Percentiles rank a stretch among this genome's conserved stretches.
Conservation (phyloP, 2,113 vertebrate genomes). For the Crotalus helleri region DNA sequence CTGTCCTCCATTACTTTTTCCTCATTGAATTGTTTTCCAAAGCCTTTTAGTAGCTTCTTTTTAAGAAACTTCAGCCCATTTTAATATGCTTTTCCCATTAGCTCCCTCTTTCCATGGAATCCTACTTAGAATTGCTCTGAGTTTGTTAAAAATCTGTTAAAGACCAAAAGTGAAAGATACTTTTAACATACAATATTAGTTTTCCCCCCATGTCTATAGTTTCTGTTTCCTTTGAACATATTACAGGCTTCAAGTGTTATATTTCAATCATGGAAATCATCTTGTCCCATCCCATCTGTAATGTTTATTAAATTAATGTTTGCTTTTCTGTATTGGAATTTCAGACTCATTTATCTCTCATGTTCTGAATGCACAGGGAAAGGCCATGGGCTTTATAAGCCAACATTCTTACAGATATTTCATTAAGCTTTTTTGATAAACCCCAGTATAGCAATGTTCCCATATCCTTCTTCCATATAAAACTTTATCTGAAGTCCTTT, state of each 20-base stretch:
- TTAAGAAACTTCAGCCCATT: not conserved
- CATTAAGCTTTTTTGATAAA: not conserved
- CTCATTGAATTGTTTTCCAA: not conserved
- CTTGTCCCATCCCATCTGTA: not conserved
- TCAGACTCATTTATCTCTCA: not conserved
- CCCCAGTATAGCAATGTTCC: not conserved
- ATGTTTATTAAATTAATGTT: not conserved
- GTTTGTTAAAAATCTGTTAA: not conserved
- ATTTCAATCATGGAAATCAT: not conserved
- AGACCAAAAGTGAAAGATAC: not conserved
- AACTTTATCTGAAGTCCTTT: not conserved
- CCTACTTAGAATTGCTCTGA: not conserved
- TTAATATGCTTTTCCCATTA: not conserved
- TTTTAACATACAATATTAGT: not conserved
- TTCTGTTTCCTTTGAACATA: not conserved
- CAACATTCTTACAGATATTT: not conserved
- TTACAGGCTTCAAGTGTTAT: not conserved
- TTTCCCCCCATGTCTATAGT: not conserved
- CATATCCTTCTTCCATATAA: not conserved
- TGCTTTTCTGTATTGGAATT: not conserved
- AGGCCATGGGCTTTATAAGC: not conserved
- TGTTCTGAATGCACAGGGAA: not conserved
- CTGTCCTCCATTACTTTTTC: not conserved
- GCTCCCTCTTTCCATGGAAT: not conserved
- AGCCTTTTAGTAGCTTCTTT: not conserved